Conservation (phyloP, 2,113 vertebrate species). For the Cyanocitta stelleri region DNA sequence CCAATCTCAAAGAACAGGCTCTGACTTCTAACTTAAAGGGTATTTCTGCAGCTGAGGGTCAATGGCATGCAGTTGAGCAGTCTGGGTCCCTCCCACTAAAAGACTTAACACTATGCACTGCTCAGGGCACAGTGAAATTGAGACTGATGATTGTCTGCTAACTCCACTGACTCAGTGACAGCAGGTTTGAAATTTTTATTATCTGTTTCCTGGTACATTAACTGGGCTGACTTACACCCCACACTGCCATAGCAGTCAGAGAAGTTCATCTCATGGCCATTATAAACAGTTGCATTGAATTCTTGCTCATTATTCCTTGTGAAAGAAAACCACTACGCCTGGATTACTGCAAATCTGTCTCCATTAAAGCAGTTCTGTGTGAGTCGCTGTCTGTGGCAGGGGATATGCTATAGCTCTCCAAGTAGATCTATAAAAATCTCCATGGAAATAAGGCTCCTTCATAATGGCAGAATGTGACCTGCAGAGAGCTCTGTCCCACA, state of each 20-base stretch:
- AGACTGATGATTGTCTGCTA: neutral
- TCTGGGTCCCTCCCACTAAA: neutral
- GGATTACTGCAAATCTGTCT: neutral
- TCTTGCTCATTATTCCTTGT: neutral
- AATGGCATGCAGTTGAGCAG: neutral
- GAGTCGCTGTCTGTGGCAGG: neutral
- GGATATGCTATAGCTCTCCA: neutral
- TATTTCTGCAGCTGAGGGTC: neutral
- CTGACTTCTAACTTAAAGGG: neutral
- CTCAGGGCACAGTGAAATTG: neutral
- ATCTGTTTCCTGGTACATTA: slow-evolving; percentile 21
- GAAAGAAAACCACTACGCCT: neutral
- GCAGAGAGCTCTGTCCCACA: neutral
- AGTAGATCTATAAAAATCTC: neutral
- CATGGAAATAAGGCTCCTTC: neutral
- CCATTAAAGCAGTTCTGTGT: neutral
- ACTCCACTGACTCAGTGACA: neutral
- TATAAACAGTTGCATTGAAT: neutral
- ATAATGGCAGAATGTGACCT: neutral
- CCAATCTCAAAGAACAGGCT: neutral
- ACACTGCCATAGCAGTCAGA: neutral
- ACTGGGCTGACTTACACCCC: neutral
- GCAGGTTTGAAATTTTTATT: neutral
- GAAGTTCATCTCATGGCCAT: neutral
- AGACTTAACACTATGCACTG: neutral